These are phyloP conservation scores for Cotesia vestalis DNA, from an alignment of 1,140 invertebrate genomes.

Conservation along the genomic window DNA sequence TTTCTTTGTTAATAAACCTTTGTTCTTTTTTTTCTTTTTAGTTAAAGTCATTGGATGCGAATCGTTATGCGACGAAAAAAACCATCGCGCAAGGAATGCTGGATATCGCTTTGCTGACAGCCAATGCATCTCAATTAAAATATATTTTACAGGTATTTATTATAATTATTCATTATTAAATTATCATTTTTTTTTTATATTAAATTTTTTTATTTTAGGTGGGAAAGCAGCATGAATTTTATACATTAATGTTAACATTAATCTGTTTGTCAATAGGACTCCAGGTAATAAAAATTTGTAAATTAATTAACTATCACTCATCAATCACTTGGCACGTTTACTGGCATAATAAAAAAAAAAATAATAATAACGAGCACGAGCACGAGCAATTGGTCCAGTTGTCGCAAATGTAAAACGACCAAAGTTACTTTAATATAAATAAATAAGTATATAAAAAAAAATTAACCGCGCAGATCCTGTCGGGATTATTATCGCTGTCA, in stretches of 20 bases:
- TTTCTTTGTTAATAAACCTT: background rate
- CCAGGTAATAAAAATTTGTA: slow-evolving; percentile 71
- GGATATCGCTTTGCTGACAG: slow-evolving; percentile 79
- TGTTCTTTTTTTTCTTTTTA: slow-evolving; percentile 37
- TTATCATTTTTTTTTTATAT: background rate
- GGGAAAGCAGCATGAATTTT: slow-evolving; percentile 84
- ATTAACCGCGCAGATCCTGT: slow-evolving; percentile 68
- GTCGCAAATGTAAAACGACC: slow-evolving; percentile 24
- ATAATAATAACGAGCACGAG: slow-evolving; percentile 10
- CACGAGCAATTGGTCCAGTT: slow-evolving; percentile 43
- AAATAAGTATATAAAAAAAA: too few relatives aligned
- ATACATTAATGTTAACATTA: slow-evolving; percentile 80
- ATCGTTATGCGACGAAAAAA: slow-evolving; percentile 74
- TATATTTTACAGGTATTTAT: slow-evolving; percentile 75
- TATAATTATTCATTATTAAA: background rate
- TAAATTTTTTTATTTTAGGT: slow-evolving; percentile 62
- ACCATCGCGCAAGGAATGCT: slow-evolving; percentile 73
- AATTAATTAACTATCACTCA: slow-evolving; percentile 16
- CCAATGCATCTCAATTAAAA: slow-evolving; percentile 89
- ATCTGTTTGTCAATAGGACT: slow-evolving; percentile 86
- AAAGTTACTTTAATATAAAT: background rate
- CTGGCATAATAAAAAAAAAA: background rate
- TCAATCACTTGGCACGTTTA: slow-evolving; percentile 27
- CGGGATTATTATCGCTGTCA: slow-evolving; percentile 75
- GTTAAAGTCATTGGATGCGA: slow-evolving; percentile 66